Percentiles rank a stretch among this genome's conserved stretches.
phyloP scores from a whole-genome alignment of 2,888 invertebrate genomes.

The Eilema sororculum region DNA sequence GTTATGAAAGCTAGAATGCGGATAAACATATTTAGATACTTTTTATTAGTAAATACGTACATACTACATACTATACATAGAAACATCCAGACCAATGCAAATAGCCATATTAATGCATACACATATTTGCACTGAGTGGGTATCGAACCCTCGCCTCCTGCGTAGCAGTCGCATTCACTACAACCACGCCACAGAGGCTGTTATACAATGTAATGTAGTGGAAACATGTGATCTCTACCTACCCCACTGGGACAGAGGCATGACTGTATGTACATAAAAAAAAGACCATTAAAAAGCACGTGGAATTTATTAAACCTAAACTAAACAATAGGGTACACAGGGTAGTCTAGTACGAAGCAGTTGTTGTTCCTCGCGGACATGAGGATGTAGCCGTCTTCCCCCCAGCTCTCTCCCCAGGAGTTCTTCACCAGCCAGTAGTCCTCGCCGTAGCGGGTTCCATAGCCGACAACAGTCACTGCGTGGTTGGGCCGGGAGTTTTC shows the following conservation, averaged over 20 bases:
- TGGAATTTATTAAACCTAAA: slow-evolving; percentile 48
- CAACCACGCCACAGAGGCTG: too few relatives aligned
- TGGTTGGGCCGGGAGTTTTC: slow-evolving; percentile 45
- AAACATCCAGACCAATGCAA: too few relatives aligned
- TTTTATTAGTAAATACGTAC: too few relatives aligned
- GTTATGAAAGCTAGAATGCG: too few relatives aligned
- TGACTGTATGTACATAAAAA: not conserved
- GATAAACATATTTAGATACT: too few relatives aligned
- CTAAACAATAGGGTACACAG: slow-evolving; percentile 52
- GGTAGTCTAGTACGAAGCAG: slow-evolving; percentile 53
- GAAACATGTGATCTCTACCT: too few relatives aligned
- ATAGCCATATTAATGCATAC: too few relatives aligned
- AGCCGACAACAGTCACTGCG: slow-evolving; percentile 62
- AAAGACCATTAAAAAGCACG: slow-evolving; percentile 40
- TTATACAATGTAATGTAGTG: too few relatives aligned
- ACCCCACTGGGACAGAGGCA: not conserved
- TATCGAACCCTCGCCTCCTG: too few relatives aligned
- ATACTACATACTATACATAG: too few relatives aligned
- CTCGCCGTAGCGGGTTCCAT: slow-evolving; percentile 56
- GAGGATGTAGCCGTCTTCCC: slow-evolving; percentile 63
- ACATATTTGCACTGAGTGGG: too few relatives aligned
- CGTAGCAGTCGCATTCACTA: too few relatives aligned
- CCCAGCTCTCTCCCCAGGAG: slow-evolving; percentile 67
- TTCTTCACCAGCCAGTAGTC: slow-evolving; percentile 68
- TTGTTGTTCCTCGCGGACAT: slow-evolving; percentile 55